These are phyloP conservation scores for Zaprionus ghesquierei DNA, from an alignment of 1,140 invertebrate species.

Conservation along the genomic window DNA sequence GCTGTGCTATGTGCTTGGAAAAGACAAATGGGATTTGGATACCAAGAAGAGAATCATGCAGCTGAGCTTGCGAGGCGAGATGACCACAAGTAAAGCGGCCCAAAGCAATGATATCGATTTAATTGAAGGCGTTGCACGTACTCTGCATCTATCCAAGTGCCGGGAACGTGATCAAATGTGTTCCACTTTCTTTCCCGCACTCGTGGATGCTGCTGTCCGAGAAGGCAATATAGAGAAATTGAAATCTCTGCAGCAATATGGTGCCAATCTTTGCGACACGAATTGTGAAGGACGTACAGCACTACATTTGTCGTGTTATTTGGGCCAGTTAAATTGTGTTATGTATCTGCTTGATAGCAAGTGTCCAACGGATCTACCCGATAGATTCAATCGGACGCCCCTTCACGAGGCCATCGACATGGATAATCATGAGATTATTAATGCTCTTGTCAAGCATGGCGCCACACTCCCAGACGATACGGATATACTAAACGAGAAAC, in stretches of 20 bases:
- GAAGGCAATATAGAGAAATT: constrained; percentile 85
- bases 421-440: constrained; percentile 86
- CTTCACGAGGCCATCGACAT: constrained; percentile 86
- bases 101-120: constrained; percentile 82
- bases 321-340: constrained; percentile 84
- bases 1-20: constrained; percentile 94
- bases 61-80: constrained; percentile 86
- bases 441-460: constrained; percentile 85
- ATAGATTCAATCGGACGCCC: constrained; percentile 85
- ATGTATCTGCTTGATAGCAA: constrained; percentile 88
- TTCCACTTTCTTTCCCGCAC: constrained; percentile 89
- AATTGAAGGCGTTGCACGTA: constrained; percentile 87
- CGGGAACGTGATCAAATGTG: constrained; percentile 88
- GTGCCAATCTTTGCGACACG: constrained; percentile 88
- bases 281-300: constrained; percentile 92
- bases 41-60: constrained; percentile 91
- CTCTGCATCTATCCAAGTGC: constrained; percentile 86
- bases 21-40: constrained; percentile 87
- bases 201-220: constrained; percentile 89
- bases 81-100: constrained; percentile 82
- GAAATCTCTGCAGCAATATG: constrained; percentile 82
- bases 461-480: constrained; percentile 84
- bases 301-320: constrained; percentile 90
- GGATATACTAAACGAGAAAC: constrained; percentile 84
- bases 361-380: constrained; percentile 88